Evolutionary conservation across 2,888 invertebrate genomes (phyloP), one percentile per base, ranked within the genome.

Genomic region (Beris morrisii): DNA sequence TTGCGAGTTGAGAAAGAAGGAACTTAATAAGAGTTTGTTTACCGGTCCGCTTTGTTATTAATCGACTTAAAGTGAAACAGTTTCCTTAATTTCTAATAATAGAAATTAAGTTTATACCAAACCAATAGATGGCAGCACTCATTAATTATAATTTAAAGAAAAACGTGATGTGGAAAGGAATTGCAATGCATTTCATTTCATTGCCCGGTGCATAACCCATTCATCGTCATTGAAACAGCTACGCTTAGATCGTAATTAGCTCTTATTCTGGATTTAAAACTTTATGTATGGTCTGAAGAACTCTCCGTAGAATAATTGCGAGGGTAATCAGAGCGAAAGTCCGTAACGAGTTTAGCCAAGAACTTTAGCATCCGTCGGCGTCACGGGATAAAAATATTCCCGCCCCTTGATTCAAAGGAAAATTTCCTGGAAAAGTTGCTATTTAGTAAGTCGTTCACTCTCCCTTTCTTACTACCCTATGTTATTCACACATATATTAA

Each of bases 201-300:
- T 38, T 38, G 38, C 4, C 38, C 7, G 38, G 7, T 38, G 38
- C 61, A 56, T 56, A 56, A 38, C 6, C 56, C 56, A 61, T 61
- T 61, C 52, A 61, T 61, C 50, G 61, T 50, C 61, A 61, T 50
- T 61, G 52, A 61, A 61, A 22, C 61, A 61, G 50, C 52, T 61
- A 61, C 61, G 50, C 61, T 61, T 50, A 61, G 50, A 50, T 61
- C 61, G 61, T 61, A 61, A 61, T 61, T 61, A 61, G 61, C 61
- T 61, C 61, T 61, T 61, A 50, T 61, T 61, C 50, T 61, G 61
- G 61, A 38, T 61, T 61, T 50, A 50, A 61, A 58, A 30, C 45
- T 22, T 44, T 30, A 28, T 9, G 45, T 12, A 6, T 45, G 28
- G 46, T 15, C 11, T 7, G 44, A 4, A 7, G 7, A 15, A 43